Evolutionary conservation across 2,797 vertebrate genomes (phyloP), one percentile per base, ranked within the genome.

Genomic region (Mus spretus): DNA sequence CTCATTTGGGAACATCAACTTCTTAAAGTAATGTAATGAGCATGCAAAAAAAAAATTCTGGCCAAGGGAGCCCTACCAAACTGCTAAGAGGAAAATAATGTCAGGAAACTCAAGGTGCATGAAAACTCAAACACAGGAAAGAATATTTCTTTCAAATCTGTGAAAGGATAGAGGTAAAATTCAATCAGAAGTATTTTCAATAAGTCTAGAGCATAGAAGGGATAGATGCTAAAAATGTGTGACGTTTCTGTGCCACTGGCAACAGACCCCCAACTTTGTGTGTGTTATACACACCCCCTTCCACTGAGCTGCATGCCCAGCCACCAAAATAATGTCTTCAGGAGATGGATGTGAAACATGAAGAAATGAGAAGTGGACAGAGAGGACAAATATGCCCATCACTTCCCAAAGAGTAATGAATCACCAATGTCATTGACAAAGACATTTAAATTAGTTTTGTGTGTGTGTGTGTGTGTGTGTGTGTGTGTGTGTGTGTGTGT

Each of bases 1-100:
- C 78, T 93, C 34, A 86, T 86, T 95, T 93, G 40, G 31, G 28
- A 89, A 96, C 93, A 90, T 89, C n/a, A 59, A 75, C 95, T 61
- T 94, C 88, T 89, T 88, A 67, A 61, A 92, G 78, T 61, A 93
- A 85, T 87, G 77, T 81, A 95, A 81, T 85, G 24, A 94, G 40
- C 20, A 77, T 61, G n/a, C 24, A 92, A 90, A 96, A 67, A 70
- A 34, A 67, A 24, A 83, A 65, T 94, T 67, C 65, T 85, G 57
- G 9, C 37, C 17, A 40, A 75, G 53, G 14, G 57, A 94, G 93
- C 57, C 34, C 57, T 96, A 14, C 17, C 67, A 37, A 92, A 94
- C 92, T 84, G 17, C 37, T 40, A 89, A 92, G 13, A 67, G 44
- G 14, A 78, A 81, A 92, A 89, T 91, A 87, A 61, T 67, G 24